These are phyloP conservation scores for Proisotoma minuta DNA, from an alignment of 2,888 invertebrate genomes.

Conservation along the genomic window DNA sequence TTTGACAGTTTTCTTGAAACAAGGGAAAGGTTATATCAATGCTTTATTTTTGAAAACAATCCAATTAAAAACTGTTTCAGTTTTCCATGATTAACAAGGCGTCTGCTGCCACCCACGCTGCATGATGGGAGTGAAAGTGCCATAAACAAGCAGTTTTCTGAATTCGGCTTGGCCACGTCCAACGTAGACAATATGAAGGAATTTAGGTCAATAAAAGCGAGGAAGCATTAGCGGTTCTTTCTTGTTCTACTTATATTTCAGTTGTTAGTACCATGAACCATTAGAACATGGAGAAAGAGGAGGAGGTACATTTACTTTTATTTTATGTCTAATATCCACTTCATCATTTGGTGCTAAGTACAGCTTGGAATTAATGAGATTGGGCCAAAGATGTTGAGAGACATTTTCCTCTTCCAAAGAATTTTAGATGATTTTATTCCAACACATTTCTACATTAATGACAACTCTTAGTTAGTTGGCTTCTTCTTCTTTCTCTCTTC, in stretches of 20 bases:
- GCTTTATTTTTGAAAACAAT: too few relatives aligned
- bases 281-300: conserved; percentile 4
- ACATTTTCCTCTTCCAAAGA: neutral
- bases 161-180: too few relatives aligned
- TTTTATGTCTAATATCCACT: conserved; percentile 5
- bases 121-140: too few relatives aligned
- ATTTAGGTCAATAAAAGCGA: conserved; percentile 1
- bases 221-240: neutral
- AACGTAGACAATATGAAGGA: neutral
- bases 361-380: conserved; percentile 4
- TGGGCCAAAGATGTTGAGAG: neutral
- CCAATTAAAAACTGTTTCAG: too few relatives aligned
- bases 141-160: too few relatives aligned
- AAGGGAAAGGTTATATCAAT: too few relatives aligned
- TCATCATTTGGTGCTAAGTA: conserved; percentile 6
- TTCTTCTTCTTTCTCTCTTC: too few relatives aligned
- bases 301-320: conserved; percentile 4
- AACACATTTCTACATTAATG: conserved; percentile 3
- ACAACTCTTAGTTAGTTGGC: too few relatives aligned
- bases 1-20: too few relatives aligned
- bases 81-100: too few relatives aligned
- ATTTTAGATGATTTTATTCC: conserved; percentile 5
- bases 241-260: too few relatives aligned
- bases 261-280: neutral
- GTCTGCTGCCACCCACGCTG: too few relatives aligned